phyloP scores from a whole-genome alignment of 2,113 vertebrate species.

The Glareola pratincola region DNA sequence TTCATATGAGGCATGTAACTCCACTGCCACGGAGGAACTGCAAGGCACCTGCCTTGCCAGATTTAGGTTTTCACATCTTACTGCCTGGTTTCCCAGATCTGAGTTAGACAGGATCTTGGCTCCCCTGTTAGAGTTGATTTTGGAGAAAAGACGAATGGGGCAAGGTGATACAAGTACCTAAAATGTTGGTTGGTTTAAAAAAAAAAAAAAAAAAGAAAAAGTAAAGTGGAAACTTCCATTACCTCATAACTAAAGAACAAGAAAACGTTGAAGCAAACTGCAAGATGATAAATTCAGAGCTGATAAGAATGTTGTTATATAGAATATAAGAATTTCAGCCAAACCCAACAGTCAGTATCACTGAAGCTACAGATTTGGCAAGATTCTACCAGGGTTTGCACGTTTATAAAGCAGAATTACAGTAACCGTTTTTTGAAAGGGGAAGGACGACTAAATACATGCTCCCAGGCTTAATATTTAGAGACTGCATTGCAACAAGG shows the following conservation, averaged over 20 bases:
- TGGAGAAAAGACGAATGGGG: neutral
- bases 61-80: neutral
- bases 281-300: neutral
- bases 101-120: neutral
- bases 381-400: neutral
- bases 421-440: neutral
- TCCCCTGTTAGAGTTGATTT: neutral
- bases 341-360: neutral
- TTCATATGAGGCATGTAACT: neutral
- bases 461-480: neutral
- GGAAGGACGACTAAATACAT: neutral
- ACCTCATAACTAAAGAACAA: neutral
- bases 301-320: neutral
- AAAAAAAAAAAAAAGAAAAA: neutral
- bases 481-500: neutral
- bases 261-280: neutral
- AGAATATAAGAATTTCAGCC: neutral
- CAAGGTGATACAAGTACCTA: neutral
- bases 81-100: neutral
- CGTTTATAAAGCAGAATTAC: neutral
- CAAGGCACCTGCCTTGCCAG: neutral
- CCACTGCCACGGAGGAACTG: neutral
- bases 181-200: neutral
- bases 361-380: neutral
- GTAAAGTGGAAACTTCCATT: neutral